phyloP scores from a whole-genome alignment of 2,888 invertebrate genomes.

The Yponomeuta evonymella region DNA sequence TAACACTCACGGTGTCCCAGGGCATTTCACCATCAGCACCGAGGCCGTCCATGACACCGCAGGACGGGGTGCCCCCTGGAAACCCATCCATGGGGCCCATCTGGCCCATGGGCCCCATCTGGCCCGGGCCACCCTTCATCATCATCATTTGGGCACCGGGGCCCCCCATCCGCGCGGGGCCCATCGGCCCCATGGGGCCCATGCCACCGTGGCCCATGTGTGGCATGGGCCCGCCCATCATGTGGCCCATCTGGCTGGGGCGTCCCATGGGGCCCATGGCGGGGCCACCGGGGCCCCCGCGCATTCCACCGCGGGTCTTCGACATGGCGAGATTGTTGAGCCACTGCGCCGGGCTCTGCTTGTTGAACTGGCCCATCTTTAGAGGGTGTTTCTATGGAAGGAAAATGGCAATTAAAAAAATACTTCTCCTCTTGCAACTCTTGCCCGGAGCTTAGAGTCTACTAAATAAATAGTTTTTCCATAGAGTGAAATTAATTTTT shows the following conservation, averaged over 20 bases:
- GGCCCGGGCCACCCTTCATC: constrained; percentile 67
- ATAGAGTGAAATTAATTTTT: too few relatives aligned
- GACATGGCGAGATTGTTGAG: constrained; percentile 85
- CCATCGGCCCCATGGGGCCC: constrained; percentile 73
- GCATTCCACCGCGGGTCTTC: constrained; percentile 80
- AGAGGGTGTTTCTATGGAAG: constrained; percentile 89
- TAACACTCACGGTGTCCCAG: constrained; percentile 71
- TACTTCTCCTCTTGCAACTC: too few relatives aligned
- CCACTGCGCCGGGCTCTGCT: constrained; percentile 89
- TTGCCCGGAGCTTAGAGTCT: too few relatives aligned
- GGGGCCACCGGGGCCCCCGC: constrained; percentile 51
- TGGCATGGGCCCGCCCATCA: constrained; percentile 69
- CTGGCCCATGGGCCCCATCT: constrained; percentile 67
- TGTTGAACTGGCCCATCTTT: constrained; percentile 90
- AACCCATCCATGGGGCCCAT: constrained; percentile 73
- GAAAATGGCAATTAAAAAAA: constrained; percentile 19
- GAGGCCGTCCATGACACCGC: constrained; percentile 77
- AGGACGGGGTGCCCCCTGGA: constrained; percentile 76
- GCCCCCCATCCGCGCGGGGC: constrained; percentile 64
- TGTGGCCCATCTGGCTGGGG: constrained; percentile 70
- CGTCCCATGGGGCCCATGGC: constrained; percentile 65
- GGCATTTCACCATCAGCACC: constrained; percentile 77
- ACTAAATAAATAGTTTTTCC: too few relatives aligned
- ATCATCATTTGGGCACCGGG: constrained; percentile 68
- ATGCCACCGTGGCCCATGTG: constrained; percentile 65